These are phyloP conservation scores for Plutella xylostella DNA, from an alignment of 2,888 invertebrate species.

Conservation along the genomic window DNA sequence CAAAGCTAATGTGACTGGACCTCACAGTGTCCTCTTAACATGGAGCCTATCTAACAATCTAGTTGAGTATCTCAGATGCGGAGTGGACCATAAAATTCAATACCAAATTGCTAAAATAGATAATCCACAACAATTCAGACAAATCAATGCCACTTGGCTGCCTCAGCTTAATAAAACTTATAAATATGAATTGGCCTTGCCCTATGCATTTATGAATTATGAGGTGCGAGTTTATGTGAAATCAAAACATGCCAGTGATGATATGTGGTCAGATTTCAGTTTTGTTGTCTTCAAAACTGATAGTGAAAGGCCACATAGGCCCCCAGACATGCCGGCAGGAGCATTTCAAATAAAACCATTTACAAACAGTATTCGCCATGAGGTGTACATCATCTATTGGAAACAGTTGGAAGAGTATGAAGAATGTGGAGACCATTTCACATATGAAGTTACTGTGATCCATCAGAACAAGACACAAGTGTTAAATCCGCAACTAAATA, in stretches of 20 bases:
- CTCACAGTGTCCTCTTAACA: slow-evolving; percentile 45
- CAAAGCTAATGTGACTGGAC: slow-evolving; percentile 30
- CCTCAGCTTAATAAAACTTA: background rate
- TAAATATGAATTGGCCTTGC: slow-evolving; percentile 58
- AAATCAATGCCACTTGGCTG: background rate
- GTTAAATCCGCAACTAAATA: slow-evolving; percentile 44
- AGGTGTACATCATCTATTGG: slow-evolving; percentile 83
- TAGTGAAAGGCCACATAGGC: slow-evolving; percentile 69
- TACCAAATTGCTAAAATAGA: slow-evolving; percentile 62
- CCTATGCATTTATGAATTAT: slow-evolving; percentile 77
- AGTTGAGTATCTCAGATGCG: slow-evolving; percentile 37
- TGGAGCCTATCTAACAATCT: slow-evolving; percentile 50
- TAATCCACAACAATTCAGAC: slow-evolving; percentile 38
- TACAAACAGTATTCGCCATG: too few relatives aligned
- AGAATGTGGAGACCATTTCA: slow-evolving; percentile 81
- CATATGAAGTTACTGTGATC: slow-evolving; percentile 67
- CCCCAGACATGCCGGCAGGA: slow-evolving; percentile 79
- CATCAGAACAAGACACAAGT: slow-evolving; percentile 27
- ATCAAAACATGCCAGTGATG: slow-evolving; percentile 42
- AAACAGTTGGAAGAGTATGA: slow-evolving; percentile 75
- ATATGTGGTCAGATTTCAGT: slow-evolving; percentile 78
- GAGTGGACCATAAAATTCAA: slow-evolving; percentile 51
- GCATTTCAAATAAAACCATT: slow-evolving; percentile 75
- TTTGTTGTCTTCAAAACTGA: slow-evolving; percentile 72
- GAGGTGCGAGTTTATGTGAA: slow-evolving; percentile 72